Evolutionary conservation across 2,888 invertebrate genomes (phyloP).

Genomic region (Pristionchus entomophagus): DNA sequence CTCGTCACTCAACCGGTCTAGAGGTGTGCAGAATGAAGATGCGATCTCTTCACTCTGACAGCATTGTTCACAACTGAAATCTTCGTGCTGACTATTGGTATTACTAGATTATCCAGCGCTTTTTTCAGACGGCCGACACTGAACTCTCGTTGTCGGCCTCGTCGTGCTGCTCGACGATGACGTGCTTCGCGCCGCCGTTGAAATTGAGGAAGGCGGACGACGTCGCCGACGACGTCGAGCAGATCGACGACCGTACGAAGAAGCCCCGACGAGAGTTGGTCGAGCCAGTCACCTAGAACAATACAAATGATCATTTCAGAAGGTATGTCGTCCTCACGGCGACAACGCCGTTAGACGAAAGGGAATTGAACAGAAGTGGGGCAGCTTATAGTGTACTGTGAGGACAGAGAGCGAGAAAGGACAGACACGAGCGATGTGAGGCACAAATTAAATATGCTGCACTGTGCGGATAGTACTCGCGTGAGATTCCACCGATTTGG

Average conservation of each 20-base stretch:
- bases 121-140: slow-evolving; percentile 33
- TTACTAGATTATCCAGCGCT: no score
- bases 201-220: slow-evolving; percentile 42
- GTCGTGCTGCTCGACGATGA: slow-evolving; percentile 37
- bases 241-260: slow-evolving; percentile 41
- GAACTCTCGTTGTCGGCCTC: not conserved
- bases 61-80: no score
- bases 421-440: not conserved
- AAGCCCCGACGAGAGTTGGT: not conserved
- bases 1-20: no score
- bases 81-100: no score
- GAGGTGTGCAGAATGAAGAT: no score
- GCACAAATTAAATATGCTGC: not conserved
- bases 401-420: not conserved
- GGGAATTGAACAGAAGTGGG: no score
- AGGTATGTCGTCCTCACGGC: not conserved
- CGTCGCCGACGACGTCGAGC: slow-evolving; percentile 45
- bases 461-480: not conserved
- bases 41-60: no score
- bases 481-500: not conserved
- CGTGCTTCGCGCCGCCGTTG: not conserved
- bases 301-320: not conserved
- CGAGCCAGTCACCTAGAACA: slow-evolving; percentile 30
- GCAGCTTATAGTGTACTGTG: not conserved
- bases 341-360: no score